Evolutionary conservation across 2,113 vertebrate genomes (phyloP), one percentile per base, ranked within the genome.

Genomic region (Halcyon senegalensis): DNA sequence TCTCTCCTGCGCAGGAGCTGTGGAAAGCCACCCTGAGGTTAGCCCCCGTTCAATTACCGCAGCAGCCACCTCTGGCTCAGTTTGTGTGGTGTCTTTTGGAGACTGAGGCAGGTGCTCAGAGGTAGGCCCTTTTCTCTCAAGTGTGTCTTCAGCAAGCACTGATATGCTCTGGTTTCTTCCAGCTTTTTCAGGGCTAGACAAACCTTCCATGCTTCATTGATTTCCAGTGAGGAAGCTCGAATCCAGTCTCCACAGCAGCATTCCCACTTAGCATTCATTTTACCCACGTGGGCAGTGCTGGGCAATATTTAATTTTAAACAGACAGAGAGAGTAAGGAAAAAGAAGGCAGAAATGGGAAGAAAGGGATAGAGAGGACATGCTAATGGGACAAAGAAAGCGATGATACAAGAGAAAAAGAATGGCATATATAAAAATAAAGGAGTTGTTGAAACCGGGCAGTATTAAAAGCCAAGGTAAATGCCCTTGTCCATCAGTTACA

Each of bases 221-320:
- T 92, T 96, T 59, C 64, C 89, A 94, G 80, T 3, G 23, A 96
- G 92, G 83, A 91, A 91, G 89, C 64, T 94, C 0, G 0, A 91
- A 94, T 94, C 60, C 58, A 73, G 67, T 75, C 87, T 94, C 51
- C 55, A 50, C 62, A 41, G 74, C 90, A 94, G 70, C 74, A 39
- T 90, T 87, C 59, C 76, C 20, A 91, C 64, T 78, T 82, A 96
- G 80, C 64, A 87, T 95, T 96, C 46, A 41, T 50, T 85, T 93
- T 91, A 84, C 70, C 74, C 64, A 37, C 56, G 60, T 87, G 74
- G 70, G 30, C 53, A 68, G 39, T 35, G 50, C 73, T 87, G 89
- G 91, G 60, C 33, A 84, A 53, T 94, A 93, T 68, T 94, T 84
- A 94, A 60, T 97, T 95, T 96, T 92, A 85, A 93, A 94, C 70